phyloP scores from a whole-genome alignment of 1,140 invertebrate genomes.

The Forficula auricularia region DNA sequence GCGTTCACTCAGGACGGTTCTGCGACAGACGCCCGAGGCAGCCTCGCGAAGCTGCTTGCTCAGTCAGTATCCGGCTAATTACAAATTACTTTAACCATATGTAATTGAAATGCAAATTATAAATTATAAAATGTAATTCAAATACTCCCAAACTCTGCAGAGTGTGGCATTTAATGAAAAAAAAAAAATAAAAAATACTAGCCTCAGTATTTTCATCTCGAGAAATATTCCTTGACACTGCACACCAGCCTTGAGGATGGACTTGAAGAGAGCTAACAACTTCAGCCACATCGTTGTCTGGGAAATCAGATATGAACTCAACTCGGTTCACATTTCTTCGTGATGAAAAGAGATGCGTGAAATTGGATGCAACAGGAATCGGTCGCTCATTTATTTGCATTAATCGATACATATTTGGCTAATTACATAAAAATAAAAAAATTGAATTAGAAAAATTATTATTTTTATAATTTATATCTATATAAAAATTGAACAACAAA shows the following conservation, averaged over 20 bases:
- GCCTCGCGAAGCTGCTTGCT: too few species aligned
- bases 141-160: too few species aligned
- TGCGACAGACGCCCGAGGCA: too few species aligned
- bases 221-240: constrained; percentile 70
- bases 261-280: constrained; percentile 77
- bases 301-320: constrained; percentile 81
- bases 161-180: too few species aligned
- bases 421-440: constrained; percentile 22
- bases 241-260: constrained; percentile 82
- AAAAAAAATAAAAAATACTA: too few species aligned
- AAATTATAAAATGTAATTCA: too few species aligned
- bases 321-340: constrained; percentile 60
- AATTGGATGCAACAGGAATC: constrained; percentile 57
- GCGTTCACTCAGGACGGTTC: too few species aligned
- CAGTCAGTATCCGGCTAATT: too few species aligned
- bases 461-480: constrained; percentile 4
- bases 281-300: constrained; percentile 65
- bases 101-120: too few species aligned
- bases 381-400: constrained; percentile 71
- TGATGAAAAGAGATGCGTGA: constrained; percentile 61
- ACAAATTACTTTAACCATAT: too few species aligned
- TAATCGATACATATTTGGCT: constrained; percentile 74
- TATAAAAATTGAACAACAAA: too few species aligned
- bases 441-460: constrained; percentile 5
- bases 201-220: constrained; percentile 70